Conservation (phyloP, 2,888 invertebrate species). For the Catocala sponsa region DNA sequence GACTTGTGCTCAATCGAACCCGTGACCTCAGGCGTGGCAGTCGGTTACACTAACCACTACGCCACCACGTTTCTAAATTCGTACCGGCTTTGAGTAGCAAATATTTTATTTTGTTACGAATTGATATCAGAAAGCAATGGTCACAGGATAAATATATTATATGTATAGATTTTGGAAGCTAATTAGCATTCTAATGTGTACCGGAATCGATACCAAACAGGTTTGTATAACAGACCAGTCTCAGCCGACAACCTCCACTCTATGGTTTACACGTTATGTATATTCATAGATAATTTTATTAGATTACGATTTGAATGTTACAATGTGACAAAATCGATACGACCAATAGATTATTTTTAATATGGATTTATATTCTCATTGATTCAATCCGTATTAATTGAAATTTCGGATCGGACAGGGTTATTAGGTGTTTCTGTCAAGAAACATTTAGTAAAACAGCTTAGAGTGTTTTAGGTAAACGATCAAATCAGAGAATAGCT, state of each 20-base stretch:
- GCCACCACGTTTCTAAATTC: no score
- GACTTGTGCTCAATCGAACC: no score
- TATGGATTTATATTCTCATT: no score
- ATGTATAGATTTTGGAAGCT: slow-evolving; percentile 17
- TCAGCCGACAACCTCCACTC: slow-evolving; percentile 9
- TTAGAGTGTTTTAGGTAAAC: neutral
- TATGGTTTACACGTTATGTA: slow-evolving; percentile 1
- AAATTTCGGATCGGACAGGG: no score
- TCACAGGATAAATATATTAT: slow-evolving; percentile 3
- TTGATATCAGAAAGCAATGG: neutral
- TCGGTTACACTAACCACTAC: no score
- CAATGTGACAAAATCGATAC: slow-evolving; percentile 1
- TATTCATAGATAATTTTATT: slow-evolving; percentile 8
- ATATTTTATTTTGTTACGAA: neutral
- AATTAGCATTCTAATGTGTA: slow-evolving; percentile 33
- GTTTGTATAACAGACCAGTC: slow-evolving; percentile 16
- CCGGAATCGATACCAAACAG: slow-evolving; percentile 22
- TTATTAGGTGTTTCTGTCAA: no score
- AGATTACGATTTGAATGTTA: neutral
- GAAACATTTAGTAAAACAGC: no score
- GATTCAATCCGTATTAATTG: no score
- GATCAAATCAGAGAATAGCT: no score
- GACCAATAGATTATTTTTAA: no score
- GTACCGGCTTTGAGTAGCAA: neutral
- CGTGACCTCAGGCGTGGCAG: no score